Base-by-base conservation (phyloP, 2,888 invertebrate genomes). In the Corythucha ciliata region DNA sequence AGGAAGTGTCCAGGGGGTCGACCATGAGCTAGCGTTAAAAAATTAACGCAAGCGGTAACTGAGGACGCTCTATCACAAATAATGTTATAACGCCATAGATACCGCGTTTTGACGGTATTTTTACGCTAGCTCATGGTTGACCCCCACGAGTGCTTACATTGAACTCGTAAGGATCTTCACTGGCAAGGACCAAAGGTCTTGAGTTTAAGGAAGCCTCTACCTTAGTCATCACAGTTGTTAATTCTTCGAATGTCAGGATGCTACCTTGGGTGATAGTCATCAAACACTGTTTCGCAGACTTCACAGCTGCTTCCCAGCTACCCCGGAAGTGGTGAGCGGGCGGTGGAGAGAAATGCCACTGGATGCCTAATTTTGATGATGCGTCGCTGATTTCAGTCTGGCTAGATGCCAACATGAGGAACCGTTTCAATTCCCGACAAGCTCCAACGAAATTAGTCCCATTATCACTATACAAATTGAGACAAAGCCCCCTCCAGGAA, bases 371-470 rank as follows among this genome's bases (percentile, higher is more conserved):
- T 18, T 4, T 5, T 7, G 18, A 5, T n/a, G 18, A 4, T 4
- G 12, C 5, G 4, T 39, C 39, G 5, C 21, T 39, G 12, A 39
- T 16, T 4, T 39, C 12, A 4, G 18, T 8, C 18, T 5, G 4
- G 4, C 18, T 16, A 4, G 5, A 8, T n/a, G 36, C 33, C 47
- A 34, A 47, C 2, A 29, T 18, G 5, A 39, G 46, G 2, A 53
- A 41, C 3, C 27, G 33, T 16, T 52, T 53, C 3, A 62, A 27
- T 25, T 59, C 56, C 5, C 51, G 51, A 6, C 57, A 41, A 0
- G 64, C 64, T 6, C 64, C 64, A 1, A 60, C 50, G 39, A 66
- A 64, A 27, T 61, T 64, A 0, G 62, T 62, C 1, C 66, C 66
- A 58, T 64, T 62, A 34, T 65, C 65, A 42, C 58, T 58, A 47